Evolutionary conservation across 2,113 vertebrate genomes (phyloP).

Genomic region (Corythoichthys haematopterus): DNA sequence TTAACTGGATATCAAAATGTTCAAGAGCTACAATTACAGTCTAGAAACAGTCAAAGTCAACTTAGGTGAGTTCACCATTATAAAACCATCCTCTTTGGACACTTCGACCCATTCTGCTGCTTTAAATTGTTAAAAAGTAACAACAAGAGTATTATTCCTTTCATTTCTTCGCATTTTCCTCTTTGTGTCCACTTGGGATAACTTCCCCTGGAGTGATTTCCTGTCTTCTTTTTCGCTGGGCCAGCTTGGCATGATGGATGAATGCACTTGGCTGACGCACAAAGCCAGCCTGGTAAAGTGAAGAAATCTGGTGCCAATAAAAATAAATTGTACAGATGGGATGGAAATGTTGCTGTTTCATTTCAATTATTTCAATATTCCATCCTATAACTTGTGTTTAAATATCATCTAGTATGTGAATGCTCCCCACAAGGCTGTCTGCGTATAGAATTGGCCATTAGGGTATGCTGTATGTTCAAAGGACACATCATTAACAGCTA

Average conservation of each 20-base stretch:
- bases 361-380: constrained; percentile 64
- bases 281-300: constrained; percentile 63
- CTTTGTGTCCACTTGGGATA: constrained; percentile 43
- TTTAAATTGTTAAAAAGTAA: constrained; percentile 56
- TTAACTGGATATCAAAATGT: not conserved
- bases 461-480: constrained; percentile 61
- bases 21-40: constrained; percentile 46
- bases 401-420: constrained; percentile 40
- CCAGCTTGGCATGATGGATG: constrained; percentile 60
- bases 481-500: constrained; percentile 68
- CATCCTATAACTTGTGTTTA: constrained; percentile 55
- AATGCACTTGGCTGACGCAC: constrained; percentile 57
- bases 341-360: constrained; percentile 64
- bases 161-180: constrained; percentile 17
- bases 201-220: constrained; percentile 51
- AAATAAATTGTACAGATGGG: constrained; percentile 66
- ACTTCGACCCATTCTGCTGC: constrained; percentile 48
- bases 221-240: constrained; percentile 45
- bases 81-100: constrained; percentile 45
- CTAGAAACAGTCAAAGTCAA: constrained; percentile 63
- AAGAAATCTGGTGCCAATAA: constrained; percentile 57
- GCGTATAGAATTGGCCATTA: constrained; percentile 56
- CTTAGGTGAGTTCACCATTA: constrained; percentile 47
- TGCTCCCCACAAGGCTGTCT: constrained; percentile 42
- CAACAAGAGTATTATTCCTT: constrained; percentile 29